A percentile compares a stretch with the other conserved stretches of the same genome.
phyloP scores from a whole-genome alignment of 2,888 invertebrate species.

The Linyphia triangularis region DNA sequence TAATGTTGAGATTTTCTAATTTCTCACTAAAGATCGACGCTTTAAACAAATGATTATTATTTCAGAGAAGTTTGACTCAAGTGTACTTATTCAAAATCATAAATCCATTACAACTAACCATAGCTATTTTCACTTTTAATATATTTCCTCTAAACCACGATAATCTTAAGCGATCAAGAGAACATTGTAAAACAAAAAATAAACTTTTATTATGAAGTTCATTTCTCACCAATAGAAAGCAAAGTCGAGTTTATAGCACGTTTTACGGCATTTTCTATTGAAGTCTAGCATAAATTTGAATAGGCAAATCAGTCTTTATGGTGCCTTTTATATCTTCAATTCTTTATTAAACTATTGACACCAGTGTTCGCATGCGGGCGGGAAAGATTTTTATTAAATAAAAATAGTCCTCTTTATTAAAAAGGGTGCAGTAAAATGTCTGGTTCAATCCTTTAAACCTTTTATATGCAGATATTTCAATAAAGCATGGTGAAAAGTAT shows the following conservation, averaged over 20 bases:
- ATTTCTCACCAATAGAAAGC: no score
- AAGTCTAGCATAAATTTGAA: slow-evolving; percentile 17
- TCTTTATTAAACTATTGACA: slow-evolving; percentile 24
- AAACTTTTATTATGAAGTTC: no score
- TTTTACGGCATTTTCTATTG: background rate
- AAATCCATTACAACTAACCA: no score
- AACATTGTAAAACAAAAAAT: background rate
- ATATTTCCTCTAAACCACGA: background rate
- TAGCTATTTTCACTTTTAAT: background rate
- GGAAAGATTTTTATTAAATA: background rate
- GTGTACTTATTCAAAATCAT: no score
- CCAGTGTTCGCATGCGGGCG: slow-evolving; percentile 4
- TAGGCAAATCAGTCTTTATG: background rate
- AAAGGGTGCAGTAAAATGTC: background rate
- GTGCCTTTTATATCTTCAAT: background rate
- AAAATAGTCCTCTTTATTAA: background rate
- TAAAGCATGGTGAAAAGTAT: no score
- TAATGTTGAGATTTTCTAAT: no score
- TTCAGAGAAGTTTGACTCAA: no score
- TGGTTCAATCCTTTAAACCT: background rate
- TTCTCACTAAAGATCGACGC: no score
- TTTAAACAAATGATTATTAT: no score
- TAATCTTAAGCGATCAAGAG: background rate
- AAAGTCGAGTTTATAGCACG: background rate
- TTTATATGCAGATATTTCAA: background rate